Evolutionary conservation across 1,140 invertebrate species (phyloP).

Genomic region (Euura saliciscinereae): DNA sequence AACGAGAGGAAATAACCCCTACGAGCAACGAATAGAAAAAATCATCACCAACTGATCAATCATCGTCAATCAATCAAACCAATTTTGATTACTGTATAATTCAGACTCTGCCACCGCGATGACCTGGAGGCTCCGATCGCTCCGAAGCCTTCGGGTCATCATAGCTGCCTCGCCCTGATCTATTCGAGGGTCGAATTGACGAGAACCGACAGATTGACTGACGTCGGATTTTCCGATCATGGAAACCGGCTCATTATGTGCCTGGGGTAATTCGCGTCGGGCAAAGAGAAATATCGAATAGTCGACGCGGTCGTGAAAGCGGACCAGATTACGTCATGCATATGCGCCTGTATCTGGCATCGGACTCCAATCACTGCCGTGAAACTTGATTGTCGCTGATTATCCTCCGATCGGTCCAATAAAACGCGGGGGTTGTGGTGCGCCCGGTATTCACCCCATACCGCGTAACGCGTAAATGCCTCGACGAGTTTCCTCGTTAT

Average conservation of each 20-base stretch:
- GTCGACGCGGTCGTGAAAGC: conserved; percentile 29
- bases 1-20: too few species aligned
- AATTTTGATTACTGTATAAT: too few species aligned
- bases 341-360: conserved; percentile 55
- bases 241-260: not conserved
- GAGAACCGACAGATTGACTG: not conserved
- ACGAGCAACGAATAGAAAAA: too few species aligned
- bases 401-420: conserved; percentile 51
- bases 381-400: conserved; percentile 58
- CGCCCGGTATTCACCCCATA: not conserved
- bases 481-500: not conserved
- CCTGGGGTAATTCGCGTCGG: not conserved
- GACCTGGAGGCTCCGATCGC: not conserved
- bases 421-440: conserved; percentile 31
- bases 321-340: conserved; percentile 58
- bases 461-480: not conserved
- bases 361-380: conserved; percentile 48
- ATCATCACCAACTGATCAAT: too few species aligned
- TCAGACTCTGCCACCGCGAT: too few species aligned
- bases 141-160: not conserved
- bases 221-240: not conserved
- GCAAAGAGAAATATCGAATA: conserved; percentile 3
- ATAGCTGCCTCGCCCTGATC: not conserved
- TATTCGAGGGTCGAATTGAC: not conserved
- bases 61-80: too few species aligned